These are phyloP conservation scores for Cartodere bifasciata DNA, from an alignment of 2,888 invertebrate genomes.

Conservation along the genomic window DNA sequence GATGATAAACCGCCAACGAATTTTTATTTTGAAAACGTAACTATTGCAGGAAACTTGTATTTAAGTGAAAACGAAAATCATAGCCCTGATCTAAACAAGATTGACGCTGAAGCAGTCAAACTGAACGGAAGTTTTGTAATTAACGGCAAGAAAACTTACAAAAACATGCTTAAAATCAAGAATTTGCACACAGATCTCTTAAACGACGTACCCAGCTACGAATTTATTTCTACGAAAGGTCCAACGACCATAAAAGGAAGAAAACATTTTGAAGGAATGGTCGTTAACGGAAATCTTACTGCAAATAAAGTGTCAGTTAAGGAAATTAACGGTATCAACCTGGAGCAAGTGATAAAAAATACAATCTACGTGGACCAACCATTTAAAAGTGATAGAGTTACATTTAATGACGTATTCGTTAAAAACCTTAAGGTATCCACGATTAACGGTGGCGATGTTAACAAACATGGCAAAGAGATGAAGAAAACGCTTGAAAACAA, in stretches of 20 bases:
- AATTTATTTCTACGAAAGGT: conserved; percentile 3
- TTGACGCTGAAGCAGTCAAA: conserved; percentile 24
- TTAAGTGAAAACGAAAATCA: conserved; percentile 20
- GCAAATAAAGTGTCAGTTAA: conserved; percentile 12
- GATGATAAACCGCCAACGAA: conserved; percentile 18
- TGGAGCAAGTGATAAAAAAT: conserved; percentile 17
- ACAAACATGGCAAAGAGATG: conserved; percentile 18
- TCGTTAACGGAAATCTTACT: conserved; percentile 18
- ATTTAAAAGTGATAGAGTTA: too few species aligned
- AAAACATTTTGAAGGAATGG: conserved; percentile 19
- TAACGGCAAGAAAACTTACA: conserved; percentile 22
- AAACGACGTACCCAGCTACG: conserved; percentile 8
- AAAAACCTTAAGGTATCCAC: conserved; percentile 19
- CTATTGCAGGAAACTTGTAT: conserved; percentile 24
- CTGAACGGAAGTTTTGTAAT: conserved; percentile 25
- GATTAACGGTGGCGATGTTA: conserved; percentile 21
- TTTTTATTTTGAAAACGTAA: conserved; percentile 27
- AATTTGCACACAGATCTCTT: conserved; percentile 16
- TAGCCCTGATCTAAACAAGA: conserved; percentile 23
- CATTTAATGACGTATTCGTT: too few species aligned
- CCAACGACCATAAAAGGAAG: conserved; percentile 11
- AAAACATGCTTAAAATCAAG: conserved; percentile 19
- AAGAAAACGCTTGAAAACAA: conserved; percentile 17
- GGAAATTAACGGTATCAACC: conserved; percentile 19
- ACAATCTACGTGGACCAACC: conserved; percentile 19